Percentiles rank a stretch among this genome's conserved stretches.
These are phyloP conservation scores for Drosophila suboccidentalis DNA, from an alignment of 2,888 invertebrate species.

Conservation along the genomic window DNA sequence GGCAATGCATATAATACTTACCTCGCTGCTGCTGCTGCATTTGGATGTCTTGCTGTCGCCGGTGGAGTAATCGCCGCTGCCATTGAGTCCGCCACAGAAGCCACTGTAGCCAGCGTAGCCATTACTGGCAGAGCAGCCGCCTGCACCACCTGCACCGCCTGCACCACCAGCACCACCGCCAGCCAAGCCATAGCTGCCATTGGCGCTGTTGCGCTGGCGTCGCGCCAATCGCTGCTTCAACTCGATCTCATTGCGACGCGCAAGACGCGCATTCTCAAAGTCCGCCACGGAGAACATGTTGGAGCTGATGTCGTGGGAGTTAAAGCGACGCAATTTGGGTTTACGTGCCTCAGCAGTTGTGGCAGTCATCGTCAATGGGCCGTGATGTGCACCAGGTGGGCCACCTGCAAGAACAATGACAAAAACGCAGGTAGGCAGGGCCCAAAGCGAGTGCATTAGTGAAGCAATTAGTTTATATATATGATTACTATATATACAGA, in stretches of 20 bases:
- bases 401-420: slow-evolving; percentile 55
- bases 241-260: slow-evolving; percentile 85
- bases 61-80: slow-evolving; percentile 85
- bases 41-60: slow-evolving; percentile 85
- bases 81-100: slow-evolving; percentile 69
- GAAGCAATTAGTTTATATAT: slow-evolving; percentile 51
- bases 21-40: slow-evolving; percentile 84
- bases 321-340: slow-evolving; percentile 85
- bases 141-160: slow-evolving; percentile 12
- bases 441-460: slow-evolving; percentile 57
- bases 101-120: slow-evolving; percentile 45
- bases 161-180: slow-evolving; percentile 17
- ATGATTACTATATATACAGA: background rate
- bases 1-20: slow-evolving; percentile 45
- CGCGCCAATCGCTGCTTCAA: slow-evolving; percentile 84
- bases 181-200: slow-evolving; percentile 77
- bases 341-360: slow-evolving; percentile 82
- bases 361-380: slow-evolving; percentile 64
- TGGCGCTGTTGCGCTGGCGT: slow-evolving; percentile 83
- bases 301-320: slow-evolving; percentile 85
- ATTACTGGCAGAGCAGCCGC: slow-evolving; percentile 7
- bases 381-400: slow-evolving; percentile 68
- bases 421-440: slow-evolving; percentile 44
- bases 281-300: slow-evolving; percentile 86
- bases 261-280: slow-evolving; percentile 85